Evolutionary conservation across 2,888 invertebrate genomes (phyloP).

Genomic region (Melipona bicolor): DNA sequence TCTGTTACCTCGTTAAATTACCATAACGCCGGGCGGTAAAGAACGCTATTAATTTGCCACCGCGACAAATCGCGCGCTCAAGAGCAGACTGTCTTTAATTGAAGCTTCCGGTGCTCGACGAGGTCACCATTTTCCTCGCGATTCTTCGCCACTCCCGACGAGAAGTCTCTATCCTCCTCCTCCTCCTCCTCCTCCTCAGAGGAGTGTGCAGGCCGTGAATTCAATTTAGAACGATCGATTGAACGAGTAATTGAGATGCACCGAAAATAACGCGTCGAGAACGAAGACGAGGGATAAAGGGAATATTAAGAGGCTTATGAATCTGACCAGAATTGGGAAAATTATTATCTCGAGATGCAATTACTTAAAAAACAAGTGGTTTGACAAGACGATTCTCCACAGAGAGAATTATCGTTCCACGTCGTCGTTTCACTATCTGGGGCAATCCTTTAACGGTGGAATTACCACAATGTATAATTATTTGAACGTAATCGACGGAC

Average conservation of each 20-base stretch:
- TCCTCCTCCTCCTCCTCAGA: background rate
- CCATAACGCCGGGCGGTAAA: slow-evolving; percentile 32
- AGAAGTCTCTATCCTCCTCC: background rate
- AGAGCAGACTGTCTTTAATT: background rate
- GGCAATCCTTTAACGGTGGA: background rate
- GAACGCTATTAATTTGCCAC: slow-evolving; percentile 25
- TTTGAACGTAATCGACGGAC: background rate
- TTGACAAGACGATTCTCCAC: background rate
- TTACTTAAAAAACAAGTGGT: background rate
- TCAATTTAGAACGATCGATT: slow-evolving; percentile 20
- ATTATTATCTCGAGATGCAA: slow-evolving; percentile 13
- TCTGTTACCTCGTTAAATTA: slow-evolving; percentile 37
- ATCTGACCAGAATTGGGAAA: background rate
- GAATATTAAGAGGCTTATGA: slow-evolving; percentile 5
- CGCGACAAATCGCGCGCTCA: slow-evolving; percentile 1
- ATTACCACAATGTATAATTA: background rate
- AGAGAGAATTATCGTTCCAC: too few relatives aligned
- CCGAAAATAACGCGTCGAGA: background rate
- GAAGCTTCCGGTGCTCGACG: background rate
- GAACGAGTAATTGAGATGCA: slow-evolving; percentile 10
- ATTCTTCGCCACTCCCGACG: background rate
- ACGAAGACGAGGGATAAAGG: background rate
- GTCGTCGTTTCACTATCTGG: background rate
- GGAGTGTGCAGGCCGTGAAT: background rate
- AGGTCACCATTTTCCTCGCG: background rate